phyloP scores from a whole-genome alignment of 2,797 vertebrate species.

The Numenius phaeopus region DNA sequence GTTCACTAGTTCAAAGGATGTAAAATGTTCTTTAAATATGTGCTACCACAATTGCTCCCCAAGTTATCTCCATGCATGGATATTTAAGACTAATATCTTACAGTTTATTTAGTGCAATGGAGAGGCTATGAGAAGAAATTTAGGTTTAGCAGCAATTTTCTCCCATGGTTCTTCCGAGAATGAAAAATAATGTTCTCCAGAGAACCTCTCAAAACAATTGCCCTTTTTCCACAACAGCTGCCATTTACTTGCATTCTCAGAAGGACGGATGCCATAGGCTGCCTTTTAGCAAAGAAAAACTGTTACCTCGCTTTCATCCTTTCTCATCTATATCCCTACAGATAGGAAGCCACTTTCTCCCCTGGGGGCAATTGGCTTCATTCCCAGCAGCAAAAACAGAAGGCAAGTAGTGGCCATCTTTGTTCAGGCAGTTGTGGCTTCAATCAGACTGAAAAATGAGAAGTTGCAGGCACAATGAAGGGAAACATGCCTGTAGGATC shows the following conservation, averaged over 20 bases:
- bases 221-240: slow-evolving; percentile 53
- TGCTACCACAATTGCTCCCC: neutral
- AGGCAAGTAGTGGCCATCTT: slow-evolving; percentile 49
- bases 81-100: neutral
- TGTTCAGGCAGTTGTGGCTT: slow-evolving; percentile 10
- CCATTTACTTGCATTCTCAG: slow-evolving; percentile 28
- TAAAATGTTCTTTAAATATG: neutral
- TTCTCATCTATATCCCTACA: slow-evolving; percentile 20
- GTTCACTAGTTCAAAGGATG: neutral
- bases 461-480: neutral
- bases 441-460: slow-evolving; percentile 22
- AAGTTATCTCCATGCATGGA: neutral
- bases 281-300: slow-evolving; percentile 54
- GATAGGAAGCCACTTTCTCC: slow-evolving; percentile 45
- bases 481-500: neutral
- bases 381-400: slow-evolving; percentile 41
- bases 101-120: neutral
- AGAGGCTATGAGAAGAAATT: neutral
- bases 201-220: slow-evolving; percentile 40
- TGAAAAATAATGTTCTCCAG: neutral
- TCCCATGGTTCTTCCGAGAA: neutral
- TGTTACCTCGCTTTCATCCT: slow-evolving; percentile 35
- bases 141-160: neutral
- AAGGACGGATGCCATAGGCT: slow-evolving; percentile 34
- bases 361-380: slow-evolving; percentile 38